Base-by-base conservation (phyloP, 2,113 vertebrate genomes). In the Sinosuthora webbiana region DNA sequence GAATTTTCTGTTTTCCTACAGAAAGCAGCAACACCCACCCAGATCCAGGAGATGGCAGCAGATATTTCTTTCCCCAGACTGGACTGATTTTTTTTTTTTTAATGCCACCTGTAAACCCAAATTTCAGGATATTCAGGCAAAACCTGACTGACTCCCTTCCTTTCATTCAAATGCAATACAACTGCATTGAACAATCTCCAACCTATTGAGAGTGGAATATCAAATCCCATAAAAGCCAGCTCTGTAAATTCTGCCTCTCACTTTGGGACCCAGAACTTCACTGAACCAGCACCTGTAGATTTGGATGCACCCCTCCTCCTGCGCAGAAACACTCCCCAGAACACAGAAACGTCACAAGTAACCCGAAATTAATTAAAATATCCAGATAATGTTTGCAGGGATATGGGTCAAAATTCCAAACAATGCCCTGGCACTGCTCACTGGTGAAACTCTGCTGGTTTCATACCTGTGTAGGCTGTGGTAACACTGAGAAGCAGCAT, bases 381-480 rank as follows among this genome's bases (percentile, higher is more conserved):
- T 16, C 78, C 15, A 67, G 33, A 39, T n/a, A 30, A 53, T 9
- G 22, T 35, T 45, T 47, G 57, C 23, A 63, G 55, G 50, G 15
- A 35, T 10, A 42, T 0, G 7, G 28, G 25, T 67, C 50, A 50
- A 21, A 60, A 74, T 3, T 18, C 39, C 47, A 49, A 47, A 28
- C 10, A 25, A 15, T 65, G 42, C 31, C 71, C 49, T 70, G 37
- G 15, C 35, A 13, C 21, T 67, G 23, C 22, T n/a, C 41, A 35
- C 5, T 5, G 5, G 47, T 64, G 35, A 45, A 6, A 67, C 22
- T 42, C n/a, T 49, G 28, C 18, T 74, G 60, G 35, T 10, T 73
- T 41, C 60, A 6, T 97, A 99, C 99, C 99, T 98, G 99, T 99
- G 91, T 99, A 99, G 22, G 98, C 99, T 30, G 99, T 99, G 31